A percentile compares a stretch with the other conserved stretches of the same genome.
These are phyloP conservation scores for Cossypha heuglini DNA, from an alignment of 2,797 vertebrate species.

Conservation along the genomic window DNA sequence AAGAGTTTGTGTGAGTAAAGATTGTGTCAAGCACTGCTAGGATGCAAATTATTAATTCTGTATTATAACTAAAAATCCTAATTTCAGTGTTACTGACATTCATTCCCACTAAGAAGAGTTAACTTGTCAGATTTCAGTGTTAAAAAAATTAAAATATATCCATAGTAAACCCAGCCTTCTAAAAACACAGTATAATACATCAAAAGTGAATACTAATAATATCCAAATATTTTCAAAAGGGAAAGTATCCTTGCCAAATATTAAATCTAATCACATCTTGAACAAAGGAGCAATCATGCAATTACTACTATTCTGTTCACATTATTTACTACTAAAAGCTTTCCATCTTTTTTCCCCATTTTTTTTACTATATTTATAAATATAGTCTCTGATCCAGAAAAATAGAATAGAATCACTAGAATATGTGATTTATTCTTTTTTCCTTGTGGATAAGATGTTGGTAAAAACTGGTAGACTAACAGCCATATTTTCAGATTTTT, in stretches of 20 bases:
- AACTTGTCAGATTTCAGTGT: background rate
- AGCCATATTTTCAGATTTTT: constrained; percentile 11
- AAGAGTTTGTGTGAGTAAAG: background rate
- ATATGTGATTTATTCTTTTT: background rate
- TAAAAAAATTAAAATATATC: background rate
- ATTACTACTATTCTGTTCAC: background rate
- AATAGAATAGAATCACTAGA: background rate
- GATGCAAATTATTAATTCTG: background rate
- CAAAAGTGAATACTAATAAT: background rate
- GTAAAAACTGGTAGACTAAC: background rate
- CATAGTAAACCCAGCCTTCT: background rate
- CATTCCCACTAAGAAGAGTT: background rate
- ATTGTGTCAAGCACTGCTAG: background rate
- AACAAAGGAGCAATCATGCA: background rate
- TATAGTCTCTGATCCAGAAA: background rate
- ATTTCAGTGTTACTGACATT: background rate
- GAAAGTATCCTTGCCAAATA: background rate
- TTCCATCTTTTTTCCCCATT: background rate
- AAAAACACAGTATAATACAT: background rate
- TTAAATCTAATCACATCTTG: background rate
- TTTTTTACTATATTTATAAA: background rate
- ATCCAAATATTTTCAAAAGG: background rate
- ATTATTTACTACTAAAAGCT: background rate
- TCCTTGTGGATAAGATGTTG: constrained; percentile 10
- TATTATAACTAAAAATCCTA: background rate